Evolutionary conservation across 1,140 invertebrate species (phyloP).

Genomic region (Acromyrmex echinatior): DNA sequence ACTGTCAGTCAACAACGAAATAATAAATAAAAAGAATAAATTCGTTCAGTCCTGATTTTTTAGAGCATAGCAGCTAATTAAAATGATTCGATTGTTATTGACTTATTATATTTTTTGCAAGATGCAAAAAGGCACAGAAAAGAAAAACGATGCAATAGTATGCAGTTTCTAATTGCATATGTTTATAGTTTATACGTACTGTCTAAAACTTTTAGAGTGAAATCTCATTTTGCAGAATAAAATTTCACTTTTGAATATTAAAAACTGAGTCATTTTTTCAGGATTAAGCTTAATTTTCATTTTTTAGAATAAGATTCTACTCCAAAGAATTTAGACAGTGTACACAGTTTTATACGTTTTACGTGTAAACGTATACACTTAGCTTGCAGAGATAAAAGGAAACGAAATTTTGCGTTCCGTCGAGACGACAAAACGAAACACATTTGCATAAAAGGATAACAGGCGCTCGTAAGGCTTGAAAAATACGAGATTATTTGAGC

Average conservation of each 20-base stretch:
- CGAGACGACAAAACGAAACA: neutral
- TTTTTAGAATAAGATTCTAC: no score
- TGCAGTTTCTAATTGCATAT: no score
- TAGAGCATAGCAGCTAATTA: neutral
- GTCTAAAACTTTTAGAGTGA: no score
- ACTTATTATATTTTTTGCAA: neutral
- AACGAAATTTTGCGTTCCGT: neutral
- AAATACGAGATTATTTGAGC: conserved; percentile 65
- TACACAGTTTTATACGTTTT: no score
- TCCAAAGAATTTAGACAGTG: no score
- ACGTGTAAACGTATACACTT: neutral
- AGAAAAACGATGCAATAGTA: neutral
- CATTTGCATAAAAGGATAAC: neutral
- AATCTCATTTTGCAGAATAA: no score
- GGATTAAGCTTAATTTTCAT: no score
- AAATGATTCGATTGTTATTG: neutral
- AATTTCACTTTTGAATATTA: no score
- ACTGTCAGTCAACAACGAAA: neutral
- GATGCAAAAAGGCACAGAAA: neutral
- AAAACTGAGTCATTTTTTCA: no score
- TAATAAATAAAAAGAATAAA: neutral
- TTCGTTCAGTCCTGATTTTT: neutral
- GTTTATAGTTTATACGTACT: no score
- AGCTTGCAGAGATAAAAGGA: neutral
- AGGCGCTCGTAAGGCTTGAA: conserved; percentile 23